A percentile compares a stretch with the other conserved stretches of the same genome.
These are phyloP conservation scores for Ascaphus truei DNA, from an alignment of 2,113 vertebrate species.

Conservation along the genomic window DNA sequence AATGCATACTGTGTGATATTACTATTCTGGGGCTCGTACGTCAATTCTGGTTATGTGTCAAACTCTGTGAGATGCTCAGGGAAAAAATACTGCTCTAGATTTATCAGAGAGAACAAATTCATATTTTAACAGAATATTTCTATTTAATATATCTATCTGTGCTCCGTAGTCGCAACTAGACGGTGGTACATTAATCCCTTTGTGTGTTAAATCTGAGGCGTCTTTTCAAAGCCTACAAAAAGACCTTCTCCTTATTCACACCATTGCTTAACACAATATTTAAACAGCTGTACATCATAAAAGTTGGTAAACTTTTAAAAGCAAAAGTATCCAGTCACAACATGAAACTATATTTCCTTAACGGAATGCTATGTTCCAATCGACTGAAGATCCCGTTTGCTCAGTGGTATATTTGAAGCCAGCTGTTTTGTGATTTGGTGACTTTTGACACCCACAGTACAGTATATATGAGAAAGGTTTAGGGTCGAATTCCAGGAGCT, in stretches of 20 bases:
- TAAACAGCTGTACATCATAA: slow-evolving; percentile 25
- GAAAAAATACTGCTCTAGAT: no score
- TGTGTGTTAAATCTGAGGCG: not conserved
- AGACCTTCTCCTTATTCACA: not conserved
- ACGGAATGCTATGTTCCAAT: slow-evolving; percentile 1
- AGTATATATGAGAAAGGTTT: no score
- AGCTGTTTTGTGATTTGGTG: not conserved
- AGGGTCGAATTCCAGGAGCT: no score
- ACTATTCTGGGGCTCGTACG: no score
- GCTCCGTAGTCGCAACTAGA: no score
- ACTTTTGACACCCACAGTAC: no score
- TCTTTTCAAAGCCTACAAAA: not conserved
- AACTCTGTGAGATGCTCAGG: no score
- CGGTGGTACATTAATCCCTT: not conserved
- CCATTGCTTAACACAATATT: slow-evolving; percentile 4
- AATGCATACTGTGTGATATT: no score
- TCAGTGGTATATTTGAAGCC: not conserved
- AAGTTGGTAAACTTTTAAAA: not conserved
- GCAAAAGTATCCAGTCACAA: slow-evolving; percentile 1
- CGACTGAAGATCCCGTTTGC: not conserved
- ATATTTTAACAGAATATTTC: no score
- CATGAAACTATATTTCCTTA: not conserved
- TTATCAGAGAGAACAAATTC: no score
- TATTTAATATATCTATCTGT: no score
- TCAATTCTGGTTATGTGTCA: no score